Evolutionary conservation across 2,888 invertebrate genomes (phyloP), one percentile per base, ranked within the genome.

Genomic region (Dorcus parallelipipedus): DNA sequence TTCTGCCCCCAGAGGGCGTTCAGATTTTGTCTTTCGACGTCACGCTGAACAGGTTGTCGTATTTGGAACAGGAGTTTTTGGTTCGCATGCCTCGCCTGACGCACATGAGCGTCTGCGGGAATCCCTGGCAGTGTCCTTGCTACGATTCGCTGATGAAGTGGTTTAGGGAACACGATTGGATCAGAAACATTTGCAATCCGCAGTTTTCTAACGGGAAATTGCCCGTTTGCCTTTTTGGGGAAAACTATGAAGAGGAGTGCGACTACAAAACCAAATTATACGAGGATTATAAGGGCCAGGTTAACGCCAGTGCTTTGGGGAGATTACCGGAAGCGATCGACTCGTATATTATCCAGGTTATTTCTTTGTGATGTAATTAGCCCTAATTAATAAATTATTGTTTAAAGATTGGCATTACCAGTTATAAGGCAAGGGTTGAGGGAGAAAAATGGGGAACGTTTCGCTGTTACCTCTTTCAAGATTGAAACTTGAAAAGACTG

Each of bases 51-150:
- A 10, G 45, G 23, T 17, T 45, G 3, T 45, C 45, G 9, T 45
- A 17, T 20, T 10, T 45, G 45, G 45, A 45, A 9, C 17, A 9
- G 8, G 45, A 45, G 6, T 45, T 45, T 45, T 23, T 45, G 14
- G 9, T 23, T 9, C 17, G 45, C 9, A 17, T 45, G 14, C 45
- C 45, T 3, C 17, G 20, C 8, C 9, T 45, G 14, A 45, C n/a
- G 14, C 45, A 45, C 3, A 20, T 45, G 45, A 1, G 1, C 23
- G 5, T 20, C 3, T 45, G 45, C 6, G 45, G 45, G 23, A 45
- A 45, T 45, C 45, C 45, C 9, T 45, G 45, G 45, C 45, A 45
- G 14, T 45, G 45, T 17, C 45, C 45, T 45, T 45, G 45, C 23
- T 17, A 45, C 10, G 17, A 2, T 1, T n/a, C n/a, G 1, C 9